Conservation (phyloP, 2,113 vertebrate genomes). For the Anoplopoma fimbria region DNA sequence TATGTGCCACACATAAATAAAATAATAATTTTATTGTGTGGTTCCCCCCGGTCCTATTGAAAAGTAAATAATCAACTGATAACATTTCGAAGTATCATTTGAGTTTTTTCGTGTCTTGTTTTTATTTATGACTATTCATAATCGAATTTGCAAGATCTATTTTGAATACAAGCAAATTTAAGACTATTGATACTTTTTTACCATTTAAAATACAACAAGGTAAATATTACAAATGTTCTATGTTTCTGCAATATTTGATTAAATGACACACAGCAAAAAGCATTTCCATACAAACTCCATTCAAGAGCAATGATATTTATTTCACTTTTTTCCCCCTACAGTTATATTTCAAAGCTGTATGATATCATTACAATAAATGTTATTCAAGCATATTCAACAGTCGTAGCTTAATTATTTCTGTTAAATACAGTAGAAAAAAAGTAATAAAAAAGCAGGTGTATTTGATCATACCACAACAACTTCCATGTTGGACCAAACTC, state of each 20-base stretch:
- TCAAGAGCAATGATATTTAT: not conserved
- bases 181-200: not conserved
- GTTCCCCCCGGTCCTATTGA: not conserved
- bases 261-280: not conserved
- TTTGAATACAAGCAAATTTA: not conserved
- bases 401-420: not conserved
- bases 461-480: not conserved
- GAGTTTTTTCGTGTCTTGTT: not conserved
- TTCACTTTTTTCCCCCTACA: too few relatives aligned
- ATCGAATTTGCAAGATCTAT: not conserved
- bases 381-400: not conserved
- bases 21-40: not conserved
- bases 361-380: not conserved
- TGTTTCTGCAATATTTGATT: not conserved
- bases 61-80: not conserved
- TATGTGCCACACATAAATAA: conserved; percentile 12
- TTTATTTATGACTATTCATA: not conserved
- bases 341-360: not conserved
- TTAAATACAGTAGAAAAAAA: not conserved
- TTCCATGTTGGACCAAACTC: not conserved
- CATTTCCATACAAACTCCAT: not conserved
- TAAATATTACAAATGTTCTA: not conserved
- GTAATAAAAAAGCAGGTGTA: not conserved
- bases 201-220: not conserved
- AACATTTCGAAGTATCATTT: not conserved